Conservation (phyloP, 30 jellyfish, hydroid and myxozoan species). For the Aurelia sp. region DNA sequence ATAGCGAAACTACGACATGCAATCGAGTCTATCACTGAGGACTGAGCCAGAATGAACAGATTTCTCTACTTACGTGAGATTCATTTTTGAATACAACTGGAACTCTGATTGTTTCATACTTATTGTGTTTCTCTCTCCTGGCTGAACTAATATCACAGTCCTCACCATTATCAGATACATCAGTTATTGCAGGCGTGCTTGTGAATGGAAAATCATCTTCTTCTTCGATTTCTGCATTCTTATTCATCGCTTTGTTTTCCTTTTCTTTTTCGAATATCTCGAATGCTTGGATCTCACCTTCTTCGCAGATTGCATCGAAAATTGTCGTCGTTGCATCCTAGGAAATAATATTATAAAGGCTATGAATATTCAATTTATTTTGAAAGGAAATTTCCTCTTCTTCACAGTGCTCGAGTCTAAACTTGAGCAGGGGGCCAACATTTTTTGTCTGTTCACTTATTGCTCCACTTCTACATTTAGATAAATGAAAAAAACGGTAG, state of each 20-base stretch:
- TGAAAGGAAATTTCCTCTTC: too few relatives aligned
- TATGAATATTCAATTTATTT: too few relatives aligned
- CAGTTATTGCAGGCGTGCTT: conserved; percentile 67
- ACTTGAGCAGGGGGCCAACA: too few relatives aligned
- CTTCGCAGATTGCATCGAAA: conserved; percentile 68
- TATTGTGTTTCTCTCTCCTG: neutral
- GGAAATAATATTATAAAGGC: neutral
- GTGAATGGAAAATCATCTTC: conserved; percentile 37
- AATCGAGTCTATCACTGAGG: too few relatives aligned
- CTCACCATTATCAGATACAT: conserved; percentile 22
- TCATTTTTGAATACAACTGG: conserved; percentile 56
- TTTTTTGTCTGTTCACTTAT: too few relatives aligned
- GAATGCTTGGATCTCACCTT: conserved; percentile 74
- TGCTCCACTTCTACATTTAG: too few relatives aligned
- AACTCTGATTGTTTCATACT: neutral
- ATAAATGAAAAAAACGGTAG: too few relatives aligned
- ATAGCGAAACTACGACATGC: too few relatives aligned
- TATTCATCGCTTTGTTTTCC: neutral
- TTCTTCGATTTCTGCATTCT: neutral
- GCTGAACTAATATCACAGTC: neutral
- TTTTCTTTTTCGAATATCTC: neutral
- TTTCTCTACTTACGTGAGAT: conserved; percentile 19
- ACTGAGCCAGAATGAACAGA: too few relatives aligned
- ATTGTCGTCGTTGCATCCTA: conserved; percentile 26
- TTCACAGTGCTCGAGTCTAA: too few relatives aligned